Base-by-base conservation (phyloP, 1,140 invertebrate species). In the Sycophila sp. region DNA sequence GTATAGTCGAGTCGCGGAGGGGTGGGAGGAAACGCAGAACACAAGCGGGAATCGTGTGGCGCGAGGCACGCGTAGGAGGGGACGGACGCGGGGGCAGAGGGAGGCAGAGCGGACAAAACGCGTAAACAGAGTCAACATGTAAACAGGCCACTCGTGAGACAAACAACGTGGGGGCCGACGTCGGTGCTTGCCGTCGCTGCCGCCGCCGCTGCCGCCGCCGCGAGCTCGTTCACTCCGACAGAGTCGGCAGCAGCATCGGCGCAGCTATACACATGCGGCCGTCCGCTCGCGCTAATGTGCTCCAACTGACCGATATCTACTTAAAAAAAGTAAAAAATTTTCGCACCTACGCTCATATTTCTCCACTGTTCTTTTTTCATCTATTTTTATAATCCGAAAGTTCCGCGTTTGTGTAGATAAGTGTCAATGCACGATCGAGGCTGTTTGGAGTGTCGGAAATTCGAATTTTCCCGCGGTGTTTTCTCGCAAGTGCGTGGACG, bases 111-210 rank as follows among this genome's bases (percentile, higher is more conserved):
- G 67, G 73, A 76, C 78, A 75, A 84, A 85, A 83, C 81, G 84
- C 82, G 83, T 86, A 86, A 86, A 86, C 85, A 86, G 81, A 86
- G 84, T 85, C 85, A 85, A 86, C 85, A 86, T 86, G 84, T 86
- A 86, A 86, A 86, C 85, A 85, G 85, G 85, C 84, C 84, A 85
- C 83, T 86, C 84, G 84, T 80, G 84, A 85, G 83, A 86, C 84
- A 86, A 86, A 85, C 84, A 86, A 85, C 85, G 84, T 85, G 82
- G 83, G 80, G 83, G 81, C 84, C 83, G 82, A 78, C 53, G 69
- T 17, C 36, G 38, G 32, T 13, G 15, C 19, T 28, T 38, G 34
- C 22, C 34, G 30, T 15, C 17, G 19, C 34, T 38, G 55, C 32
- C 10, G 11, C 30, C 4, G 32, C 26, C 24, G 53, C 53, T 42